Conservation (phyloP, 2,113 vertebrate species). For the Ciconia boyciana region DNA sequence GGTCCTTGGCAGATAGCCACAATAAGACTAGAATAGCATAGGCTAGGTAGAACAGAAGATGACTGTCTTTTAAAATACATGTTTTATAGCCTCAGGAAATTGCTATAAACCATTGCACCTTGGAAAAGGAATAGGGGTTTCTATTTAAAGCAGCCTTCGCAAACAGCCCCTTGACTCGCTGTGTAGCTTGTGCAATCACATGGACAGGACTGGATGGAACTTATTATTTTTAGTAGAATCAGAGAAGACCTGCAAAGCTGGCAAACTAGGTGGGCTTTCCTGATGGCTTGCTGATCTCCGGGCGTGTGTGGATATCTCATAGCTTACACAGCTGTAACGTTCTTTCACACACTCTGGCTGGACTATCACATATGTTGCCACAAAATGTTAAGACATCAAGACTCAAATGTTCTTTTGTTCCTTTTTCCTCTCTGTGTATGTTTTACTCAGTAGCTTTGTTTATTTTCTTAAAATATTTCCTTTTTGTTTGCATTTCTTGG, state of each 20-base stretch:
- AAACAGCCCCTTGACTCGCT: neutral
- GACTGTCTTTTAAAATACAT: neutral
- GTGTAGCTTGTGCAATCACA: neutral
- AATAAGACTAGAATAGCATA: neutral
- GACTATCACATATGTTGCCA: constrained; percentile 58
- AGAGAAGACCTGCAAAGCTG: constrained; percentile 42
- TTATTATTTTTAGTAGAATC: constrained; percentile 54
- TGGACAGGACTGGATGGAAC: neutral
- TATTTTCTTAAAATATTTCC: constrained; percentile 78
- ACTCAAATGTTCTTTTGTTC: constrained; percentile 78
- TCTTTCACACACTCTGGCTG: constrained; percentile 44
- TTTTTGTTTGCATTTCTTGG: constrained; percentile 77
- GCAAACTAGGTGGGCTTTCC: constrained; percentile 53
- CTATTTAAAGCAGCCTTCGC: constrained; percentile 32
- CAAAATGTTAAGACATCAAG: constrained; percentile 70
- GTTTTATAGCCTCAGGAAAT: constrained; percentile 18
- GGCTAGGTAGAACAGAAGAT: neutral
- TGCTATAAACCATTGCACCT: constrained; percentile 10
- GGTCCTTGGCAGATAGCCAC: neutral
- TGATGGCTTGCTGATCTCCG: constrained; percentile 30
- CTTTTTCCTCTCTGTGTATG: constrained; percentile 61
- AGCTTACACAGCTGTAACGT: constrained; percentile 71
- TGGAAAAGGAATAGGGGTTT: neutral
- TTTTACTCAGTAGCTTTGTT: constrained; percentile 77
- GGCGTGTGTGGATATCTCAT: constrained; percentile 22